These are phyloP conservation scores for Trissolcus basalis DNA, from an alignment of 1,140 invertebrate species.

Conservation along the genomic window DNA sequence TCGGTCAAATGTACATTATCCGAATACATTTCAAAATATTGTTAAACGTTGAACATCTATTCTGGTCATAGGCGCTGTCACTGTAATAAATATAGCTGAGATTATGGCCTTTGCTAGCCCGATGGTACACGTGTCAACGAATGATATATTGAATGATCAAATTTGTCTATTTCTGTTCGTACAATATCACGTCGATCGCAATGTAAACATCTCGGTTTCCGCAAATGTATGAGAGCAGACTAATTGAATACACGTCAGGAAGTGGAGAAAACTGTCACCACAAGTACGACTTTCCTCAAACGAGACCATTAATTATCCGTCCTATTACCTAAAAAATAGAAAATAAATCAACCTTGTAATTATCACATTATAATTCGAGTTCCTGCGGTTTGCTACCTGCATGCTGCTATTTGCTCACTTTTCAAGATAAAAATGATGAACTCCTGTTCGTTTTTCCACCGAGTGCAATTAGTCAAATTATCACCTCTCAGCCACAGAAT, in stretches of 20 bases:
- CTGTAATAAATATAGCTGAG: slow-evolving; percentile 40
- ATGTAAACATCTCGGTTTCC: slow-evolving; percentile 10
- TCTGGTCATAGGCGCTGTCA: slow-evolving; percentile 42
- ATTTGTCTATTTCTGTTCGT: slow-evolving; percentile 29
- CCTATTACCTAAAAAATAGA: neutral
- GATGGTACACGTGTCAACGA: slow-evolving; percentile 33
- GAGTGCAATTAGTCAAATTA: slow-evolving; percentile 53
- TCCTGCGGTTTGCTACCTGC: slow-evolving; percentile 35
- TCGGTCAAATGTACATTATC: slow-evolving; percentile 32
- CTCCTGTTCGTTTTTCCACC: slow-evolving; percentile 6
- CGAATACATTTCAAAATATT: slow-evolving; percentile 32
- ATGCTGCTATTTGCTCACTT: slow-evolving; percentile 13
- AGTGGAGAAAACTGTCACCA: neutral
- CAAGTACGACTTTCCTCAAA: neutral
- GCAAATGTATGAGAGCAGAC: slow-evolving; percentile 2
- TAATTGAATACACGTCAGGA: slow-evolving; percentile 3
- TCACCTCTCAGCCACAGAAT: slow-evolving; percentile 18
- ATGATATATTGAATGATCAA: slow-evolving; percentile 16
- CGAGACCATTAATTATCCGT: slow-evolving; percentile 20
- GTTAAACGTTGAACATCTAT: slow-evolving; percentile 47
- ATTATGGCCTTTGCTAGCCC: slow-evolving; percentile 29
- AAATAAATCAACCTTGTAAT: slow-evolving; percentile 34
- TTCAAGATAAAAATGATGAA: slow-evolving; percentile 45
- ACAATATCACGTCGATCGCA: slow-evolving; percentile 9
- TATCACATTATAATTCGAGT: slow-evolving; percentile 39